phyloP scores from a whole-genome alignment of 1,140 invertebrate species.

The Diachasma alloeum region DNA sequence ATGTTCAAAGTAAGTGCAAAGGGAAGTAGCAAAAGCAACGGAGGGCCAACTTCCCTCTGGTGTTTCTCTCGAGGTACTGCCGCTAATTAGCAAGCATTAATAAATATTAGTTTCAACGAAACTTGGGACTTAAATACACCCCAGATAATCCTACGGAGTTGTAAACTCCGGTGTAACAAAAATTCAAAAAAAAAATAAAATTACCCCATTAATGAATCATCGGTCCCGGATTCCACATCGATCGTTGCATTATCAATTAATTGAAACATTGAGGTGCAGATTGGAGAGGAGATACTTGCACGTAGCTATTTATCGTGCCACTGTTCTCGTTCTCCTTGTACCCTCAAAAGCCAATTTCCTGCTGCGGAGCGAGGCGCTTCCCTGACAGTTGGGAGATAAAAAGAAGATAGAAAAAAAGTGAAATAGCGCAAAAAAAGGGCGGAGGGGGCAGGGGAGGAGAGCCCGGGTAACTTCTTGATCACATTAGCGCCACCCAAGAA shows the following conservation, averaged over 20 bases:
- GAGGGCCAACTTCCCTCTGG: slow-evolving; percentile 12
- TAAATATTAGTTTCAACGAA: slow-evolving; percentile 27
- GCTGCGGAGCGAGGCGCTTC: background rate
- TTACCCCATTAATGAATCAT: background rate
- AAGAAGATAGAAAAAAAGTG: background rate
- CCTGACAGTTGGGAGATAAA: background rate
- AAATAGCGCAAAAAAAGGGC: slow-evolving; percentile 2
- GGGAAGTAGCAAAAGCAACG: background rate
- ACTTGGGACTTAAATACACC: slow-evolving; percentile 2
- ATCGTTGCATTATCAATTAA: background rate
- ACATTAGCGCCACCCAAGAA: slow-evolving; percentile 14
- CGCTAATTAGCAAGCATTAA: slow-evolving; percentile 25
- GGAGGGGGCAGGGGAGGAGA: background rate
- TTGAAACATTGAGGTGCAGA: background rate
- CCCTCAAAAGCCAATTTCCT: slow-evolving; percentile 18
- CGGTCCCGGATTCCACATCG: background rate
- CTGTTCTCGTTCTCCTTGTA: background rate
- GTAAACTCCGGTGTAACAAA: background rate
- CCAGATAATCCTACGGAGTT: background rate
- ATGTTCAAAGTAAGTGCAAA: background rate
- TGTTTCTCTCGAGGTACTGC: background rate
- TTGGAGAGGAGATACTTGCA: background rate
- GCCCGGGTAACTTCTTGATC: slow-evolving; percentile 21
- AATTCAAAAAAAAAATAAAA: background rate
- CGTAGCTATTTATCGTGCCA: background rate